Evolutionary conservation across 2,797 vertebrate genomes (phyloP), one percentile per base, ranked within the genome.

Genomic region (Odontamblyopus lacepedii): DNA sequence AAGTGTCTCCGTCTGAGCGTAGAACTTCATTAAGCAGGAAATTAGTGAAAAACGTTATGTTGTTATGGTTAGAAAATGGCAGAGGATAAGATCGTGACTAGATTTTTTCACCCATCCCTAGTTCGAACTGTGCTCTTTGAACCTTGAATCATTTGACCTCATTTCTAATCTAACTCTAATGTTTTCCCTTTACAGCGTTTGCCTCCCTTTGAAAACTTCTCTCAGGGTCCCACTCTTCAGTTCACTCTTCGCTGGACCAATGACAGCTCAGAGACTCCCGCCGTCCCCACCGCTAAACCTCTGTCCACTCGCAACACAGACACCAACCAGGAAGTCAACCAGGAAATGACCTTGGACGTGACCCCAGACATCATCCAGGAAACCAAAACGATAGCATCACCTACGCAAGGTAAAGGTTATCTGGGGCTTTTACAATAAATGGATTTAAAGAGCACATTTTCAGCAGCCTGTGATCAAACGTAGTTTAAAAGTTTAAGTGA

Each of bases 181-280:
- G 18, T 23, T 35, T 6, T 67, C 5, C 23, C 16, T 38, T 11
- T 23, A 9, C 53, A 99, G 97, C 94, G 96, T 76, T 78, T 98
- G 87, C 97, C 97, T 83, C 97, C 97, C 0, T 98, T 98, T 83
- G 97, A 99, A 95, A 98, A 95, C 48, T 98, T 99, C 95, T 98
- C 97, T 93, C 97, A 99, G 95, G 97, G 97, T 89, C 98, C 98
- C 71, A 99, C 96, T 0, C 93, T 99, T 81, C 97, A 98, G 93
- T 99, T 99, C 92, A 96, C 95, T 50, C 95, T 99, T 86, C 96
- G 96, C 41, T 99, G 98, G 98, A 97, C 96, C 50, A 95, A 92
- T 66, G 96, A 97, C 72, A 82, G 94, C 74, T 91, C 92, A 1
- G 96, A 96, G 62, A 95, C 94, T 76, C 96, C 96, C 81, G 96